phyloP scores from a whole-genome alignment of 2,113 vertebrate species.

The Neolamprologus longior region DNA sequence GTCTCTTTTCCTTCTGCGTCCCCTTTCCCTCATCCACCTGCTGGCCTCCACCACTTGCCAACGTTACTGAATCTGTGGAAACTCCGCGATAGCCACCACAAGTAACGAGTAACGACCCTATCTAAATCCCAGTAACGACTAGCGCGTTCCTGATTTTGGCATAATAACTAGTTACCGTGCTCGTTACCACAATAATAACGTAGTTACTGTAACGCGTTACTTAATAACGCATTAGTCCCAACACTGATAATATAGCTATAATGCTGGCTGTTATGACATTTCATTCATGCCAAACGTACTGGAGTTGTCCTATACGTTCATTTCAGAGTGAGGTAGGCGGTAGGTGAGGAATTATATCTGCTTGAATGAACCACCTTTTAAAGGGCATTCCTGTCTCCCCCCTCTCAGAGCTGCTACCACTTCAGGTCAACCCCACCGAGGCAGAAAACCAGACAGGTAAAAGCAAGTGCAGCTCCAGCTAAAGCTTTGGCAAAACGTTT shows the following conservation, averaged over 20 bases:
- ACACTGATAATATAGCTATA: neutral
- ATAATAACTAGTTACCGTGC: too few relatives aligned
- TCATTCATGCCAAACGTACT: neutral
- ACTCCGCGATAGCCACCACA: too few relatives aligned
- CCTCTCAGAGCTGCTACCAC: constrained; percentile 53
- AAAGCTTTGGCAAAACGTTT: neutral
- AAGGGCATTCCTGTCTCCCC: neutral
- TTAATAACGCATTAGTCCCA: too few relatives aligned
- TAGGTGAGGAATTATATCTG: neutral
- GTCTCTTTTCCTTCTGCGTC: too few relatives aligned
- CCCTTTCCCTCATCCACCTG: too few relatives aligned
- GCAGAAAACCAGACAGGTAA: constrained; percentile 67
- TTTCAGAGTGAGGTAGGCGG: neutral
- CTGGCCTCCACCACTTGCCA: too few relatives aligned
- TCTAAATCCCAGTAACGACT: too few relatives aligned
- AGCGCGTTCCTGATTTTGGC: too few relatives aligned
- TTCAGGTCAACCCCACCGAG: constrained; percentile 49
- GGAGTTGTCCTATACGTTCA: neutral
- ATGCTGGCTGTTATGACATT: neutral
- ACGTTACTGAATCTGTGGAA: too few relatives aligned
- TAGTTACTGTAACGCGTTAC: too few relatives aligned
- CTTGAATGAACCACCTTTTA: neutral
- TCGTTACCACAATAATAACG: too few relatives aligned
- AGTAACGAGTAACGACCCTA: too few relatives aligned
- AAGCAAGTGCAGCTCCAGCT: neutral